Evolutionary conservation across 2,888 invertebrate species (phyloP).

Genomic region (Papilio elwesi): DNA sequence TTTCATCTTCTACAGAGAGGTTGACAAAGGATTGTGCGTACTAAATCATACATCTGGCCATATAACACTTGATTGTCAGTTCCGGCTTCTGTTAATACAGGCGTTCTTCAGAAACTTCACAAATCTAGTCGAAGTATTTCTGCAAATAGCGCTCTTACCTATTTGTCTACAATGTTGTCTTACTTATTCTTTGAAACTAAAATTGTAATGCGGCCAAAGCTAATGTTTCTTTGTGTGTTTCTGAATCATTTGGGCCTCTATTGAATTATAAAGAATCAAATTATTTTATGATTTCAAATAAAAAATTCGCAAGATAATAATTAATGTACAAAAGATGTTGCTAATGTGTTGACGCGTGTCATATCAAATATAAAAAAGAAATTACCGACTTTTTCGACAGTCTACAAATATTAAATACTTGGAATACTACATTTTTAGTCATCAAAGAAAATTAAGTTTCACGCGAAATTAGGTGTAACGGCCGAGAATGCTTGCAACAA

Average conservation of each 20-base stretch:
- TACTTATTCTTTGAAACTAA: too few species aligned
- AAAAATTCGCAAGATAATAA: slow-evolving; percentile 1
- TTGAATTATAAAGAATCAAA: neutral
- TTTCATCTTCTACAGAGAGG: too few species aligned
- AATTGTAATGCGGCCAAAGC: neutral
- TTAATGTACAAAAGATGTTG: slow-evolving; percentile 1
- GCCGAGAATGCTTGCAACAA: neutral
- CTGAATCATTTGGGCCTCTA: neutral
- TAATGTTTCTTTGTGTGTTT: neutral
- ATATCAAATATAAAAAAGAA: slow-evolving; percentile 9
- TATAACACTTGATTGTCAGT: too few species aligned
- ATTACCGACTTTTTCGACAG: neutral
- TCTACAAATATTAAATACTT: slow-evolving; percentile 20
- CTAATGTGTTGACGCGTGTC: slow-evolving; percentile 15
- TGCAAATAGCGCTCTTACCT: too few species aligned
- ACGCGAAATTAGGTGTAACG: slow-evolving; percentile 17
- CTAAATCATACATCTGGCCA: too few species aligned
- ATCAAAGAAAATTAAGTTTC: slow-evolving; percentile 24
- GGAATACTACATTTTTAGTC: slow-evolving; percentile 24
- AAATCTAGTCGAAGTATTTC: too few species aligned
- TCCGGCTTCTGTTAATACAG: too few species aligned
- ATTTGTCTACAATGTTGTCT: too few species aligned
- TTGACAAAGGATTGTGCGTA: too few species aligned
- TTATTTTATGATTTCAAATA: neutral
- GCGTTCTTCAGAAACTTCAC: too few species aligned